A percentile compares a stretch with the other conserved stretches of the same genome.
phyloP scores from a whole-genome alignment of 2,113 vertebrate genomes.

The Excalfactoria chinensis region DNA sequence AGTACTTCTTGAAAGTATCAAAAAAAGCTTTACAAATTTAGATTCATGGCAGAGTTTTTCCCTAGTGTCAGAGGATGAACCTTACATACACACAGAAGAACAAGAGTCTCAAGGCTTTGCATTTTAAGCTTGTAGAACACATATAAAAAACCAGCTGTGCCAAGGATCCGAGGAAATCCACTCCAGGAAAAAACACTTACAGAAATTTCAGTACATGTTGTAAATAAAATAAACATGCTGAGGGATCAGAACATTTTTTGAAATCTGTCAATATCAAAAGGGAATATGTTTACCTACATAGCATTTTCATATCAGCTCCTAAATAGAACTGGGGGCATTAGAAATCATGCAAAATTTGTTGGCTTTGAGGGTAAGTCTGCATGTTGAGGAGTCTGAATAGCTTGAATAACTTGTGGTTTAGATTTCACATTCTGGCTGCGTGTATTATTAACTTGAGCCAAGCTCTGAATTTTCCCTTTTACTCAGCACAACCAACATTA shows the following conservation, averaged over 20 bases:
- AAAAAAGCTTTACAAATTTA: not conserved
- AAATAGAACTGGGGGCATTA: not conserved
- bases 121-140: not conserved
- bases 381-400: not conserved
- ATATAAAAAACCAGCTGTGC: not conserved
- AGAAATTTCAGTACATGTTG: not conserved
- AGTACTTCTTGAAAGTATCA: not conserved
- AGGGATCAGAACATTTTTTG: not conserved
- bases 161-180: not conserved
- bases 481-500: not conserved
- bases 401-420: not conserved
- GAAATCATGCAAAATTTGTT: not conserved
- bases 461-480: not conserved
- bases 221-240: not conserved
- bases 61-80: not conserved
- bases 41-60: not conserved
- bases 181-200: not conserved
- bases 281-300: not conserved
- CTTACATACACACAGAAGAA: not conserved
- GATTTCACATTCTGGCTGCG: not conserved
- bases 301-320: not conserved
- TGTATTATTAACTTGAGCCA: not conserved
- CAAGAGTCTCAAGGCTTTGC: not conserved
- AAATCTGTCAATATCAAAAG: not conserved
- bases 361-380: not conserved